These are phyloP conservation scores for Rhynchotus rufescens DNA, from an alignment of 2,797 vertebrate genomes.

Conservation along the genomic window DNA sequence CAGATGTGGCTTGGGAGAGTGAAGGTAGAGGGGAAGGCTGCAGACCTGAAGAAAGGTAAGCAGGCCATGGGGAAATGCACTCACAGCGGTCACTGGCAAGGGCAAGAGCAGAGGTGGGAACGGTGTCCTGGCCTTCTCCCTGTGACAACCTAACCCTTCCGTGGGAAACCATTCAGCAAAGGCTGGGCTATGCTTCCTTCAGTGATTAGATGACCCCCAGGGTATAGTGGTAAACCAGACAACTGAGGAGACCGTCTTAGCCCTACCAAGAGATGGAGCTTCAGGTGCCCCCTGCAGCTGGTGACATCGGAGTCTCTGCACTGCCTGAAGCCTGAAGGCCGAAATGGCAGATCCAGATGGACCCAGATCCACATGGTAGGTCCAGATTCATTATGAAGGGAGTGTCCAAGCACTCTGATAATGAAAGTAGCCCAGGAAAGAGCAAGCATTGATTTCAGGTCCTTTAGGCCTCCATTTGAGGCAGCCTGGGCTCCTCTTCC, in stretches of 20 bases:
- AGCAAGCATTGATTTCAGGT: not conserved
- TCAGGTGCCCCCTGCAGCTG: not conserved
- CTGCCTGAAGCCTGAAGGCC: not conserved
- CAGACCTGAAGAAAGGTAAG: not conserved
- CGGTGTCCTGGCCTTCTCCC: not conserved
- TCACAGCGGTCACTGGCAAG: accelerated
- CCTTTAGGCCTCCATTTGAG: not conserved
- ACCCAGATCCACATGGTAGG: not conserved
- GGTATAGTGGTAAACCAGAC: not conserved
- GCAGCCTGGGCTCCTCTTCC: no score
- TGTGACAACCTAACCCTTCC: not conserved
- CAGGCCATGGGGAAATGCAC: not conserved
- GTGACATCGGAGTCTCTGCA: not conserved
- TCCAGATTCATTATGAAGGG: not conserved
- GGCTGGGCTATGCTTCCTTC: not conserved
- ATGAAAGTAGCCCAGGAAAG: not conserved
- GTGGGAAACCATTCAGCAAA: not conserved
- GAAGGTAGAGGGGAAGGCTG: not conserved
- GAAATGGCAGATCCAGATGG: not conserved
- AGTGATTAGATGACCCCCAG: not conserved
- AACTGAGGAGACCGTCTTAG: not conserved
- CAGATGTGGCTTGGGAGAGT: not conserved
- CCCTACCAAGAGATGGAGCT: not conserved
- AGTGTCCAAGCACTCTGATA: not conserved
- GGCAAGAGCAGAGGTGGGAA: not conserved